phyloP scores from a whole-genome alignment of 2,888 invertebrate species.

The Pilophorus perplexus region DNA sequence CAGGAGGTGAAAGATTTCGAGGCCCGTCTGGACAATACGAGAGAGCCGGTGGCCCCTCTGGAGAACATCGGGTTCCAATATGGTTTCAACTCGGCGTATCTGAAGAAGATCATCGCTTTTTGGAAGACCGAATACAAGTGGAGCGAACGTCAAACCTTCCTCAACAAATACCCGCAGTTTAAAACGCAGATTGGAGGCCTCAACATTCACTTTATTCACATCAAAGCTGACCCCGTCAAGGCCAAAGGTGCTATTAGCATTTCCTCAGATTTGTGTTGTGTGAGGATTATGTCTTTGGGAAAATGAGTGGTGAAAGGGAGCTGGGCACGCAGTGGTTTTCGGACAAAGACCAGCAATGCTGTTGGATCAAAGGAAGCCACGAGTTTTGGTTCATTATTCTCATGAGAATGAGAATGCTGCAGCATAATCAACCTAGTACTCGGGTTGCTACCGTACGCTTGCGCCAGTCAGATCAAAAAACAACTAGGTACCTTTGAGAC shows the following conservation, averaged over 20 bases:
- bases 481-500: too few species aligned
- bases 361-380: too few species aligned
- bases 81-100: constrained; percentile 71
- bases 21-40: constrained; percentile 58
- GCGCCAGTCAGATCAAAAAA: too few species aligned
- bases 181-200: constrained; percentile 67
- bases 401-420: too few species aligned
- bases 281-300: background rate
- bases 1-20: constrained; percentile 64
- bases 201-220: constrained; percentile 73
- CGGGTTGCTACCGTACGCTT: too few species aligned
- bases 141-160: constrained; percentile 62
- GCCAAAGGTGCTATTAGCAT: too few species aligned
- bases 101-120: constrained; percentile 67
- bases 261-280: too few species aligned
- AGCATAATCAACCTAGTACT: too few species aligned
- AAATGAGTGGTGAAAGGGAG: background rate
- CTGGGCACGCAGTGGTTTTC: too few species aligned
- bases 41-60: constrained; percentile 59
- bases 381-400: too few species aligned
- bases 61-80: constrained; percentile 52
- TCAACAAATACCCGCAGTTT: constrained; percentile 76
- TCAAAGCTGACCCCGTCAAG: constrained; percentile 58
- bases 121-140: constrained; percentile 79
- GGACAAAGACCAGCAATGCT: too few species aligned